Evolutionary conservation across 2,113 vertebrate species (phyloP), one percentile per base, ranked within the genome.

Genomic region (Thamnaconus septentrionalis): DNA sequence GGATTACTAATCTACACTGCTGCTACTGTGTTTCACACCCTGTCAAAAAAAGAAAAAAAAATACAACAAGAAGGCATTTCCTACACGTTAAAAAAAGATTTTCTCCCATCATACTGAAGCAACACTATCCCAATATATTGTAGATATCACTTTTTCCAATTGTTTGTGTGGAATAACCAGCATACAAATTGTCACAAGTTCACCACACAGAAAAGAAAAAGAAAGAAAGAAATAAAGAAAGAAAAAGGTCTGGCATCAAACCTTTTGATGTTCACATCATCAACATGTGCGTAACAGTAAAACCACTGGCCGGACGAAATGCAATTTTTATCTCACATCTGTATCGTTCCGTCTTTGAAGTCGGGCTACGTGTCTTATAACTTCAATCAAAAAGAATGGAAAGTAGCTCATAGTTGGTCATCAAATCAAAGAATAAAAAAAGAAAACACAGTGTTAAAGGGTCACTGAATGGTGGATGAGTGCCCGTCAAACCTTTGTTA

Each of bases 371-470:
- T 31, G 18, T 12, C 7, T 52, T 7, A 11, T 52, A 12, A n/a
- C 12, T 52, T 52, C 5, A 51, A 6, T 51, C 11, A n/a, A 51
- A 3, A 52, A 6, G 3, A 11, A 45, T 41, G 43, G n/a, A 7
- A 10, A 39, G 31, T 45, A 59, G 56, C 8, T 53, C 47, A 42
- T 47, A 5, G 52, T 68, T 46, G 65, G 31, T 51, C 41, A 55
- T 49, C 0, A 6, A 31, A 73, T 61, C 5, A 45, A 59, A 39
- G 53, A 9, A 4, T 5, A 61, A 43, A 61, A 50, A 31, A 4
- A 46, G 45, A 76, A 41, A 61, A 71, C 59, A 74, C 61, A 67
- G 75, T 5, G 40, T 67, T 57, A 51, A 59, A 62, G 10, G 41
- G 48, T 59, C 49, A 62, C 50, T 64, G 56, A 45, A 55, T 54